Evolutionary conservation across 2,797 vertebrate species (phyloP), one percentile per base, ranked within the genome.

Genomic region (Eurystomus glaucurus): DNA sequence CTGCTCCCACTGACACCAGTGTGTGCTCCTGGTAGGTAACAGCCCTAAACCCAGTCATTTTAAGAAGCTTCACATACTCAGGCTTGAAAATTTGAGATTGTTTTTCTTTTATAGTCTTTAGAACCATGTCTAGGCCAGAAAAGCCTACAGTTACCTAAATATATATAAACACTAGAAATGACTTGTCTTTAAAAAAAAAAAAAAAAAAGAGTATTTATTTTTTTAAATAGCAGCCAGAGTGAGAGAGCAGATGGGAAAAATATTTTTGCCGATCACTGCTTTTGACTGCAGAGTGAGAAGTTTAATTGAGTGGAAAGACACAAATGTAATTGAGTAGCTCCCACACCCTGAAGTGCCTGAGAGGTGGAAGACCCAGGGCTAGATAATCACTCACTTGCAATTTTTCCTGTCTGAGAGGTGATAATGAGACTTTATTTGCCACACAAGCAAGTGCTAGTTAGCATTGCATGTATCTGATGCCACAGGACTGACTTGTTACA

Each of bases 331-430:
- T 31, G 71, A 92, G 57, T 50, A 48, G 51, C 68, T 94, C 83
- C 60, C 76, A 46, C 48, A 80, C 18, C 41, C 85, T 37, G 51
- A 88, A 85, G 45, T 37, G 85, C n/a, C 74, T 62, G 65, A 39
- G 81, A 93, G 83, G 74, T 80, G 64, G 81, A 81, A 96, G 92
- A 92, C 55, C 66, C 9, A 29, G 58, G 78, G 70, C 61, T 84
- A 65, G 19, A 61, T 93, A 94, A 95, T 93, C 54, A 85, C 65
- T 85, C 60, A 41, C 84, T 92, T 78, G 29, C 76, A 65, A 80
- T 82, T 79, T 93, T 96, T 93, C 66, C 84, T 82, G 45, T 62
- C 66, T 93, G 84, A 80, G 90, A 97, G 86, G 95, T 91, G 95
- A 95, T 95, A 96, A 97, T 96, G 90, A 96, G 96, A 70, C 64